Conservation (phyloP, 53 echinoderm and acorn worm species). For the Zoroaster sp. region DNA sequence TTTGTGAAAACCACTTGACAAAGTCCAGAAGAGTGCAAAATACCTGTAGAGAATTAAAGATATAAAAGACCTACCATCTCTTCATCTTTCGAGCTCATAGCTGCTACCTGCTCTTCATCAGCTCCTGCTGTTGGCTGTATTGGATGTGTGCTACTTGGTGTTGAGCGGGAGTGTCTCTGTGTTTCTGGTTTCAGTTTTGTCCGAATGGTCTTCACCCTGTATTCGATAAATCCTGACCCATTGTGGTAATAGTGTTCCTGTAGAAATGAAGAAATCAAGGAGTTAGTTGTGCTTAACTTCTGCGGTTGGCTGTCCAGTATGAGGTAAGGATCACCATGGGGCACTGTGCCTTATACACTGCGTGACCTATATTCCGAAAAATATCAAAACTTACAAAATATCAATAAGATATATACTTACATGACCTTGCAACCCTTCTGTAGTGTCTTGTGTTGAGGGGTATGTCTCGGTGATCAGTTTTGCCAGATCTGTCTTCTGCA, state of each 20-base stretch:
- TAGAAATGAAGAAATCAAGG: neutral
- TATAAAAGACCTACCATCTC: neutral
- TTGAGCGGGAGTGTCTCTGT: neutral
- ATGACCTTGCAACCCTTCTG: neutral
- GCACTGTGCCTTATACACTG: too few relatives aligned
- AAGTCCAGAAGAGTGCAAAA: too few relatives aligned
- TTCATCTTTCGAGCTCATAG: neutral
- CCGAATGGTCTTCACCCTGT: slow-evolving; percentile 18
- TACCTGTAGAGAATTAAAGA: neutral
- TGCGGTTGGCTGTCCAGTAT: too few relatives aligned
- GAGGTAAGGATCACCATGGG: too few relatives aligned
- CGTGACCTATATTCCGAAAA: neutral
- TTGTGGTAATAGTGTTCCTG: slow-evolving; percentile 33
- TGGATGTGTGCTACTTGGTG: neutral
- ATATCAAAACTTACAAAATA: neutral
- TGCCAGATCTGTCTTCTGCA: neutral
- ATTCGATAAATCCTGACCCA: slow-evolving; percentile 16
- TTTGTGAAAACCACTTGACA: too few relatives aligned
- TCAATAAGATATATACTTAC: neutral
- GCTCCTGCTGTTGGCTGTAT: neutral
- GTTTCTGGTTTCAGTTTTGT: neutral
- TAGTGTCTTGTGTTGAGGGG: neutral
- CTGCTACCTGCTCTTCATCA: neutral
- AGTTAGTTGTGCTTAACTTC: neutral
- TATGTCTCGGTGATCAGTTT: neutral